Evolutionary conservation across 1,140 invertebrate genomes (phyloP), one percentile per base, ranked within the genome.

Genomic region (Zaprionus taronus): DNA sequence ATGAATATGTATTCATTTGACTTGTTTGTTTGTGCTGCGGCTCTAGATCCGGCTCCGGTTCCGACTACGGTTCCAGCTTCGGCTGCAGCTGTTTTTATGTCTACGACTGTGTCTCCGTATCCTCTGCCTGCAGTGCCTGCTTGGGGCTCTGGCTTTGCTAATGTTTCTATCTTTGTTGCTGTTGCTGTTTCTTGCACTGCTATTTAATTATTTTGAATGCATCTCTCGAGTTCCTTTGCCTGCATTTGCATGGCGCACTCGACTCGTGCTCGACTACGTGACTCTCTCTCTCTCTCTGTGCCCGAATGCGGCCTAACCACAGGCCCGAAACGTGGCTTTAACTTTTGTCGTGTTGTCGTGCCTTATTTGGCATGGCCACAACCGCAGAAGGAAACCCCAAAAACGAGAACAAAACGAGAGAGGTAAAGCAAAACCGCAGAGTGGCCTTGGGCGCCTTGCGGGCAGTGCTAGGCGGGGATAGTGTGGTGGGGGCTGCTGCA

Each of bases 201-300:
- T 84, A 72, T 89, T 90, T 91, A 85, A 85, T 89, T 89, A 89
- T 82, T 82, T 47, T 80, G 63, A 79, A 84, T 69, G 80, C 75
- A 65, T 71, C 72, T 75, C 60, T 70, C 56, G 76, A 81, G 65
- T 77, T 62, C 34, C 76, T 71, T 64, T 28, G 53, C 36, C 36
- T 74, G 78, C 71, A 81, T 89, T 90, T 90, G 81, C 79, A 81
- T 84, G 57, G 67, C 66, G 28, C 68, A 76, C 70, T 62, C 47
- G 51, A 44, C 12, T 57, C 53, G 58, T 36, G 24, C 26, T n/a
- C 28, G 28, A 12, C 65, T 36, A 84, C 78, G 66, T 87, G 77
- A 74, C 83, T 76, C 38, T 79, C 47, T 61, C 41, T 17, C n/a
- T 47, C n/a, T 9, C 6, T 44, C 41, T 9, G 2, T 41, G 38